These are phyloP conservation scores for Himalopsyche japonica DNA, from an alignment of 2,888 invertebrate species.

Conservation along the genomic window DNA sequence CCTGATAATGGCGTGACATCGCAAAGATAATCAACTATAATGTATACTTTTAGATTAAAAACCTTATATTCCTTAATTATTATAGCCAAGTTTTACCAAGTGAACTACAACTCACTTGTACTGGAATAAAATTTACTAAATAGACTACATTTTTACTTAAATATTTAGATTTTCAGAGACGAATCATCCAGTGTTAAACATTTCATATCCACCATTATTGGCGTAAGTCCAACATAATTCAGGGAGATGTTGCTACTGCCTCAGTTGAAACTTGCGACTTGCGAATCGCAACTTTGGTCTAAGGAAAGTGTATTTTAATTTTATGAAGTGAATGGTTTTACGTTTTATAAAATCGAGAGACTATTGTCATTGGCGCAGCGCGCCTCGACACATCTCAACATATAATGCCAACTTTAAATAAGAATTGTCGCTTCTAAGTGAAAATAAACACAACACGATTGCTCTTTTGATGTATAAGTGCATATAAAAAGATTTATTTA, in stretches of 20 bases:
- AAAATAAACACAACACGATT: not conserved
- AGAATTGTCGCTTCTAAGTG: not conserved
- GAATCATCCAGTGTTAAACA: not conserved
- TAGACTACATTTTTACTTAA: too few relatives aligned
- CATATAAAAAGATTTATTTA: not conserved
- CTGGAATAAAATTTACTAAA: too few relatives aligned
- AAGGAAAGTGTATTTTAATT: not conserved
- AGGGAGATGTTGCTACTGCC: not conserved
- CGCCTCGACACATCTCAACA: not conserved
- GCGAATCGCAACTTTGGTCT: not conserved
- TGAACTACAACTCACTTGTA: too few relatives aligned
- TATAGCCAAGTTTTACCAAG: too few relatives aligned
- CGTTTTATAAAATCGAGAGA: not conserved
- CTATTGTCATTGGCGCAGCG: not conserved
- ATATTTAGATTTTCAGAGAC: not conserved
- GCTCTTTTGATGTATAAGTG: not conserved
- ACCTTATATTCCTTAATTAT: too few relatives aligned
- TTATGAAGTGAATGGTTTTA: not conserved
- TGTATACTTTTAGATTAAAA: too few relatives aligned
- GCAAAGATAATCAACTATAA: too few relatives aligned
- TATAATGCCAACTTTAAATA: not conserved
- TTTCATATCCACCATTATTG: not conserved
- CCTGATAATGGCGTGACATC: too few relatives aligned
- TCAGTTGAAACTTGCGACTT: not conserved
- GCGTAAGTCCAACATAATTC: not conserved